Evolutionary conservation across 2,113 vertebrate species (phyloP).

Genomic region (Dicentrarchus labrax): DNA sequence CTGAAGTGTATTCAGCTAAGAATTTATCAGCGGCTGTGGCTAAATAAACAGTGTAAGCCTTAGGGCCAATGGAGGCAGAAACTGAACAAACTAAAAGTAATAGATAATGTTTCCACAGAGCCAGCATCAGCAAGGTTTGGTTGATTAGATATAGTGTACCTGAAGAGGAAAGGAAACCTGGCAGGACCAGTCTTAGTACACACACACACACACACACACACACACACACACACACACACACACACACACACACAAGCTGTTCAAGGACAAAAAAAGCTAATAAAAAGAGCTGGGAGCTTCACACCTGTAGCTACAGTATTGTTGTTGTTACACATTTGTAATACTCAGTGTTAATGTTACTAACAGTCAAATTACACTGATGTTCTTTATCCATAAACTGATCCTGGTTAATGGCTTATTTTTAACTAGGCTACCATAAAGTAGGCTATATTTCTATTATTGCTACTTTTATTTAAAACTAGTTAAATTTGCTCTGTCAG

Average conservation of each 20-base stretch:
- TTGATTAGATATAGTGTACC: conserved; percentile 80
- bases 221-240: conserved; percentile 48
- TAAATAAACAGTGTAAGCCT: conserved; percentile 77
- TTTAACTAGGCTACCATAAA: not conserved
- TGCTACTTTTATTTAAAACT: no score
- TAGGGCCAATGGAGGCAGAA: conserved; percentile 66
- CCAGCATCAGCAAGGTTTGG: conserved; percentile 62
- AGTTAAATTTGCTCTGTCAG: not conserved
- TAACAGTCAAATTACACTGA: not conserved
- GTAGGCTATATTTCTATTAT: not conserved
- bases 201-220: conserved; percentile 44
- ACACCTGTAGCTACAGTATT: conserved; percentile 69
- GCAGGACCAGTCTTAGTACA: conserved; percentile 44
- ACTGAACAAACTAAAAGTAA: conserved; percentile 74
- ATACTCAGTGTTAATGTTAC: not conserved
- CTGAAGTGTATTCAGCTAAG: conserved; percentile 63
- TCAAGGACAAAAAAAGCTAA: conserved; percentile 76
- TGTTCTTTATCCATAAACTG: not conserved
- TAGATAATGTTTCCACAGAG: conserved; percentile 77
- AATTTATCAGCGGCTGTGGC: conserved; percentile 69
- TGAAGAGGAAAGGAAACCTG: conserved; percentile 67
- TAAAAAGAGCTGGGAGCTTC: conserved; percentile 66
- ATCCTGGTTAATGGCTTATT: not conserved
- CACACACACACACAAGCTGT: conserved; percentile 32
- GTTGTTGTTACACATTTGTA: not conserved